Base-by-base conservation (phyloP, 2,797 vertebrate species). In the Helicolenus hilgendorfi region DNA sequence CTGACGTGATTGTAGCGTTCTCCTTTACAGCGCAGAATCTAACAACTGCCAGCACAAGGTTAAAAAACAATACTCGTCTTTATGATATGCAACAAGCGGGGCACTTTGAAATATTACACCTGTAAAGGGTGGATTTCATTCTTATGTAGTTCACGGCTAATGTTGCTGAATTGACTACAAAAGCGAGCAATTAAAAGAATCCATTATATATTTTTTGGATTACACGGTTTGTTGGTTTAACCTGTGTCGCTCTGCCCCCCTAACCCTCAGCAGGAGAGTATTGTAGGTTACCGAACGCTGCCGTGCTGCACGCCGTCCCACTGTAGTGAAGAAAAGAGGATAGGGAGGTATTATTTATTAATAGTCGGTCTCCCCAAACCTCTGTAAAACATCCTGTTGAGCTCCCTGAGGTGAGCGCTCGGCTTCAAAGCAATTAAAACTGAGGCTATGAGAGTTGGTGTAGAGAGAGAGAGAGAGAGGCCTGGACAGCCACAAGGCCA, bases 361-460 rank as follows among this genome's bases (percentile, higher is more conserved):
- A 96, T 94, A 92, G 92, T 89, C 91, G 7, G 83, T 79, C 94
- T 95, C 94, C 94, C 93, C 73, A 93, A 94, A 94, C 94, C 93
- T 94, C 94, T 96, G 95, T 96, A 92, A 96, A 96, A 96, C 95
- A 96, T 96, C 91, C 91, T 92, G 90, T 95, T 91, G 90, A 94
- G 94, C 91, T 96, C 93, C 94, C 91, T 1, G 87, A 92, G 94
- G 93, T 95, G 89, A 91, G 86, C 92, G 60, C 92, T 85, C 72
- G 18, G 94, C 95, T 96, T 96, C 93, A 93, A 94, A 97, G 96
- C 96, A 96, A 96, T 96, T 96, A 96, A 96, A 96, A 94, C 78
- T 9, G 27, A 86, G 85, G 92, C 90, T 85, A 84, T 63, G 49
- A 85, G 92, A 91, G 64, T 15, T 31, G 79, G 77, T 74, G 72